A percentile compares a stretch with the other conserved stretches of the same genome.
Evolutionary conservation across 2,113 vertebrate genomes (phyloP).

Genomic region (Dasyprocta punctata): DNA sequence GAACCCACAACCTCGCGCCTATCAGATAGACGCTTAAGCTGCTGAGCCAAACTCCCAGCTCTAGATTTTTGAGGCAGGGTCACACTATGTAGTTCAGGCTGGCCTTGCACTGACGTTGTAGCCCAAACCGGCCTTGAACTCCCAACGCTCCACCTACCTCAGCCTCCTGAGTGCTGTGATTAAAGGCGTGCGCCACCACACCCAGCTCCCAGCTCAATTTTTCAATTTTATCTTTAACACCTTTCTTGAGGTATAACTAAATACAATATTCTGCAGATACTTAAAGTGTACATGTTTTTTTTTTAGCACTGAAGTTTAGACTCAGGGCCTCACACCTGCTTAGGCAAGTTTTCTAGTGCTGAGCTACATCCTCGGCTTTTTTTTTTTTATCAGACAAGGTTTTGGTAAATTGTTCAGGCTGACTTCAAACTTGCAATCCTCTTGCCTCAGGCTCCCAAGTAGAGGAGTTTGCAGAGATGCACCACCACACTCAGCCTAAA

Average conservation of each 20-base stretch:
- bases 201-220: background rate
- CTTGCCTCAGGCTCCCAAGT: background rate
- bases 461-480: background rate
- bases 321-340: background rate
- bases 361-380: background rate
- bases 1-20: too few relatives aligned
- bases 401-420: background rate
- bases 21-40: too few relatives aligned
- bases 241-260: background rate
- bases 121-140: background rate
- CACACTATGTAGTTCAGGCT: background rate
- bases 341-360: background rate
- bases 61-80: background rate
- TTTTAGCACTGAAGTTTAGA: background rate
- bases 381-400: background rate
- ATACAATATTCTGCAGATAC: slow-evolving; percentile 16
- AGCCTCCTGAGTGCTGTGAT: background rate
- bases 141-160: background rate
- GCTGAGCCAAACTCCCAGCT: too few relatives aligned
- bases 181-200: background rate
- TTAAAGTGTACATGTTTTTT: background rate
- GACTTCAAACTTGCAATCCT: background rate
- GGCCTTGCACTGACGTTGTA: too few relatives aligned
- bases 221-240: slow-evolving; percentile 27
- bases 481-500: background rate